Percentiles rank a stretch among this genome's conserved stretches.
Conservation (phyloP, 2,113 vertebrate genomes). For the Periophthalmodon schlosseri region DNA sequence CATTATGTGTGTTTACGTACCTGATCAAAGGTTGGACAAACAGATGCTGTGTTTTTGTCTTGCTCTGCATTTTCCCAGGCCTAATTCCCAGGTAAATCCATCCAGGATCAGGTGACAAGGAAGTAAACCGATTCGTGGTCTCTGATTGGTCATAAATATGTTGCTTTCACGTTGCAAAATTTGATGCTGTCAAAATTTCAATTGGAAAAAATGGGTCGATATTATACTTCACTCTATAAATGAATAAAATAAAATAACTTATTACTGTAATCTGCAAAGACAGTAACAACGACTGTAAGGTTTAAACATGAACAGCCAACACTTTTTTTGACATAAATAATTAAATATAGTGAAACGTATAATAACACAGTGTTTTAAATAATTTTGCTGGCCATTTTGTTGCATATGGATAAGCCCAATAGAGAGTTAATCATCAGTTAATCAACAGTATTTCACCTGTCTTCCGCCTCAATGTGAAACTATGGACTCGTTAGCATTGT, state of each 20-base stretch:
- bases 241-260: too few species aligned
- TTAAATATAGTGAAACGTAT: too few species aligned
- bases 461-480: neutral
- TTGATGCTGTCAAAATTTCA: too few species aligned
- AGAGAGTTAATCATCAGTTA: too few species aligned
- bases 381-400: too few species aligned
- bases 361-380: too few species aligned
- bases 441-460: neutral
- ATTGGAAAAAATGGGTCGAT: too few species aligned
- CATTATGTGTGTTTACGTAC: neutral
- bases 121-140: neutral
- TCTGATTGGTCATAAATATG: constrained; percentile 42
- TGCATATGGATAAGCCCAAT: too few species aligned
- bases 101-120: constrained; percentile 43
- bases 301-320: neutral
- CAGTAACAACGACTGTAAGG: neutral
- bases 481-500: neutral
- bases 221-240: too few species aligned
- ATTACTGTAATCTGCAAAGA: too few species aligned
- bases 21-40: neutral
- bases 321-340: neutral
- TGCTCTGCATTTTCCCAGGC: neutral
- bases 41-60: neutral
- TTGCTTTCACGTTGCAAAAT: too few species aligned
- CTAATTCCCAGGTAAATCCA: neutral